Conservation (phyloP, 2,888 invertebrate genomes). For the Lasiommata megera region DNA sequence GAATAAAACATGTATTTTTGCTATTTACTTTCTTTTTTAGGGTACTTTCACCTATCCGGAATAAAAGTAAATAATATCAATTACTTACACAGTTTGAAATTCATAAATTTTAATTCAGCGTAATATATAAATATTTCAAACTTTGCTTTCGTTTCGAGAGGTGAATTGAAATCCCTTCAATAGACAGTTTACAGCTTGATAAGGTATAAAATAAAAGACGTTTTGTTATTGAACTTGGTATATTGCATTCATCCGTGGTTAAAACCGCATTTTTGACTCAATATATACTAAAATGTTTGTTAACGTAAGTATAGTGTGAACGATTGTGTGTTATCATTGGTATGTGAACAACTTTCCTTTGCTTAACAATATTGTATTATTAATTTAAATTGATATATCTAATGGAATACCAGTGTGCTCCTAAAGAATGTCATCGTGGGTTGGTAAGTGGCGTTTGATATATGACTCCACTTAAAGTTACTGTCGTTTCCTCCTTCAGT, state of each 20-base stretch:
- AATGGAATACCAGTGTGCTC: slow-evolving; percentile 16
- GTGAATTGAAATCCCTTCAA: neutral
- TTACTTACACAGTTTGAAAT: too few relatives aligned
- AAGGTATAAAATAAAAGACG: neutral
- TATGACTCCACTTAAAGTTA: slow-evolving; percentile 51
- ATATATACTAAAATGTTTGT: neutral
- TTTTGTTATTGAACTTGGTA: neutral
- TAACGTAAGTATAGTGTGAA: neutral
- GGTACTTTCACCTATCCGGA: too few relatives aligned
- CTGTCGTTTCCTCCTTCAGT: slow-evolving; percentile 53
- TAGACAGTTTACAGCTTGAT: neutral
- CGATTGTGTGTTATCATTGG: neutral
- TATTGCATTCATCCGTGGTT: neutral
- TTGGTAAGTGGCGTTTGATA: slow-evolving; percentile 41
- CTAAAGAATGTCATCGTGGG: slow-evolving; percentile 23
- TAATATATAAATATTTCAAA: too few relatives aligned
- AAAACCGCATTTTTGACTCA: neutral
- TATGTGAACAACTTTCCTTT: slow-evolving; percentile 10
- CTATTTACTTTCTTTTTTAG: too few relatives aligned
- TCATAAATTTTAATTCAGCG: too few relatives aligned
- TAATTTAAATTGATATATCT: slow-evolving; percentile 27
- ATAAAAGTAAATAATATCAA: too few relatives aligned
- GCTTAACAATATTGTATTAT: slow-evolving; percentile 18
- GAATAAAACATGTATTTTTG: too few relatives aligned
- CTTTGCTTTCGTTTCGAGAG: neutral